These are phyloP conservation scores for Leptura quadrifasciata DNA, from an alignment of 2,888 invertebrate species.

Conservation along the genomic window DNA sequence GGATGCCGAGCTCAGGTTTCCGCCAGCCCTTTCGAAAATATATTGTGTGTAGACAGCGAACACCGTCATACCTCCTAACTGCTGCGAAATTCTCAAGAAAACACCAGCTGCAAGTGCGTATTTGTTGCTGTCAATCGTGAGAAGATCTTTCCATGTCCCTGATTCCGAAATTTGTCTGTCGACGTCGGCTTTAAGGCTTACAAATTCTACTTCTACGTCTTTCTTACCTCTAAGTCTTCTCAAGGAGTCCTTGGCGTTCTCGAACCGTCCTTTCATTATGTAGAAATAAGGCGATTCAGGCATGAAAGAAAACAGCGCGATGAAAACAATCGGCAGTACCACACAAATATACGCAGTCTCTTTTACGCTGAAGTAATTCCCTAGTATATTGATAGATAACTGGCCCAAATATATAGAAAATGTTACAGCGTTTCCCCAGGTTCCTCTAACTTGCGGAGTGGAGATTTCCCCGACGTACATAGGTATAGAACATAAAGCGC, in stretches of 20 bases:
- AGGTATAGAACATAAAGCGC: constrained; percentile 61
- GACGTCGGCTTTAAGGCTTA: constrained; percentile 60
- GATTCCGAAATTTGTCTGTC: constrained; percentile 65
- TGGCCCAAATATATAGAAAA: constrained; percentile 62
- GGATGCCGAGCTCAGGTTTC: constrained; percentile 54
- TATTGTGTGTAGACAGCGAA: constrained; percentile 64
- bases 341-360: constrained; percentile 77
- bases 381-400: constrained; percentile 73
- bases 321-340: constrained; percentile 76
- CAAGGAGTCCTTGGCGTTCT: constrained; percentile 59
- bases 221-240: constrained; percentile 56
- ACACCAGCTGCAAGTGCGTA: constrained; percentile 61
- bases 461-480: constrained; percentile 66
- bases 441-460: constrained; percentile 64
- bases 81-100: constrained; percentile 63
- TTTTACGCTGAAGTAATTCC: constrained; percentile 76
- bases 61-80: constrained; percentile 62
- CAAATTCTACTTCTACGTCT: constrained; percentile 61
- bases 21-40: constrained; percentile 66
- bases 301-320: constrained; percentile 76
- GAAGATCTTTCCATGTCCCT: constrained; percentile 64
- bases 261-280: constrained; percentile 57
- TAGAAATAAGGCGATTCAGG: constrained; percentile 75
- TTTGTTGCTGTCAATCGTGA: constrained; percentile 61
- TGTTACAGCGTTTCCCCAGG: constrained; percentile 64